Base-by-base conservation (phyloP, 2,113 vertebrate species). In the Nanorana parkeri region DNA sequence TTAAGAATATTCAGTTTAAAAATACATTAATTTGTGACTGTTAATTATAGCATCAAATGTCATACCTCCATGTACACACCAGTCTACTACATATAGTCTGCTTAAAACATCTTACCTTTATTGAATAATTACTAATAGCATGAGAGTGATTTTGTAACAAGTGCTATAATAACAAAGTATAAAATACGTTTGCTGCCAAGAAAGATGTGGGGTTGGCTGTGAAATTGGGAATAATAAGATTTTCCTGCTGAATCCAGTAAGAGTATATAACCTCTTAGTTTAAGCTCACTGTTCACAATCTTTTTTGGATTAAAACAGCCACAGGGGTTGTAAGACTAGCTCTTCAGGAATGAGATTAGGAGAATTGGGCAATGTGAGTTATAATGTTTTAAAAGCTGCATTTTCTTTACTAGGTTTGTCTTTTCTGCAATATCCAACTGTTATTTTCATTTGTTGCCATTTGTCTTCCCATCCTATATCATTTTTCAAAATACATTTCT, bases 241-340 rank as follows among this genome's bases (percentile, higher is more conserved):
- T 52, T 51, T 19, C 75, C 60, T 54, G 36, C 74, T 64, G 58
- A 64, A 77, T 64, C 32, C 55, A 41, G 74, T 13, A 64, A 36
- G 17, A 61, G 60, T 77, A 17, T 77, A 52, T 77, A 77, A 77
- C 41, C 72, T 75, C 28, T 75, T 61, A 75, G 72, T 75, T 61
- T 75, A 75, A 75, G 60, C 75, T 77, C 24, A 54, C 75, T 52
- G 47, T 77, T 63, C 24, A 65, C 61, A 65, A 54, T 77, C 61
- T 65, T 77, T 75, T 77, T 77, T 65, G 75, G 75, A 64, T 65
- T 65, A 77, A 60, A 26, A 77, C 23, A 77, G 60, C 75, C 61
- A 64, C 58, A 54, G 61, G 75, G 36, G 41, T 41, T 77, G 20
- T 75, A 61, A 75, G 55, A 17, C 72, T 29, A 60, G 26, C 55